Conservation (phyloP, 2,113 vertebrate species). For the Neolamprologus sp. region DNA sequence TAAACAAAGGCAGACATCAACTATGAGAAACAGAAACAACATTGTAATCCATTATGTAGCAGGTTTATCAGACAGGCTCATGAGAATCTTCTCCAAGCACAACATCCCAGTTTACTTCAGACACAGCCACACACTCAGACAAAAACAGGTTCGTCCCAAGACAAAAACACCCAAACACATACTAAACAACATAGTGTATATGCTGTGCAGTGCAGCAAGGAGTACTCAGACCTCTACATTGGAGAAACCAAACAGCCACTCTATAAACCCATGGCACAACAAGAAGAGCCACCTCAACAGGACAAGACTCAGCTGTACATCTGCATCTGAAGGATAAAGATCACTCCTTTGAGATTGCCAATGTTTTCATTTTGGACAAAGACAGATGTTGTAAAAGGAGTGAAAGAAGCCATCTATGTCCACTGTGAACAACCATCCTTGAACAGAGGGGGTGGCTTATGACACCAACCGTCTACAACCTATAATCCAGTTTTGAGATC, state of each 20-base stretch:
- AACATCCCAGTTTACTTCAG: neutral
- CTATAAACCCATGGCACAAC: neutral
- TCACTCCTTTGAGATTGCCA: neutral
- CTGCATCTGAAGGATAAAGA: neutral
- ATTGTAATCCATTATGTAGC: neutral
- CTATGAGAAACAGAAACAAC: neutral
- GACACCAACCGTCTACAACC: accelerated
- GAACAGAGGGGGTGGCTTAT: neutral
- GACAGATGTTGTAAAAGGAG: neutral
- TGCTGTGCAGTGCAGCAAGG: neutral
- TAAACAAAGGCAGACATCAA: neutral
- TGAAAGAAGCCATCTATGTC: neutral
- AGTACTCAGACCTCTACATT: neutral
- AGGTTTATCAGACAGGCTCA: neutral
- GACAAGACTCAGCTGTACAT: neutral
- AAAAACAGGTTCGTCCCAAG: neutral
- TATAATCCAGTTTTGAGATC: neutral
- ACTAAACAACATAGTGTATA: neutral
- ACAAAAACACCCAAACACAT: neutral
- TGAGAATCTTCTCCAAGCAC: neutral
- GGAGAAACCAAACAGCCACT: neutral
- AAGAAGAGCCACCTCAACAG: neutral
- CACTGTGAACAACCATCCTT: neutral
- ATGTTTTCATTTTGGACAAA: neutral
- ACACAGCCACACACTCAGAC: neutral